phyloP scores from a whole-genome alignment of 2,113 vertebrate genomes.

The Plecotus auritus region DNA sequence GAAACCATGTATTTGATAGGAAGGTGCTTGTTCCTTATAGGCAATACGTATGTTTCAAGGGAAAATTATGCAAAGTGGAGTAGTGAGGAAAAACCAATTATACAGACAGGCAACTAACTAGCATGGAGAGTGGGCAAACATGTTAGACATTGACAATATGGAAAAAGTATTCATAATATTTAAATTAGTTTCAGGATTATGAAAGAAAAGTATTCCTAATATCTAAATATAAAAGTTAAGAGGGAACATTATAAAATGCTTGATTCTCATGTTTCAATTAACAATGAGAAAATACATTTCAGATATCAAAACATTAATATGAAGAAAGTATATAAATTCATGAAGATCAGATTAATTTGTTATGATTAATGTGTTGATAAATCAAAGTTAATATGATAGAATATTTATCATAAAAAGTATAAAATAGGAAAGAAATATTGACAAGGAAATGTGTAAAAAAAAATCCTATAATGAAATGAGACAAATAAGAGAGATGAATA shows the following conservation, averaged over 20 bases:
- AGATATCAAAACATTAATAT: neutral
- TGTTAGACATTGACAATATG: neutral
- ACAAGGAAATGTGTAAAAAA: neutral
- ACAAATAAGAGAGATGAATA: neutral
- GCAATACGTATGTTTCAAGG: neutral
- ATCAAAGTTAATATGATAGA: neutral
- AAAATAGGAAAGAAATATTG: neutral
- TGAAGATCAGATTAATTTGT: neutral
- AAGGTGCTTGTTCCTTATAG: neutral
- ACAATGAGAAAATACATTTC: neutral
- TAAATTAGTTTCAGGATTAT: neutral
- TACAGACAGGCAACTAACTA: neutral
- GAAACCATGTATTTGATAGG: neutral
- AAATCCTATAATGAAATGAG: neutral
- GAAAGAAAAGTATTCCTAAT: neutral
- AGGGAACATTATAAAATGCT: neutral
- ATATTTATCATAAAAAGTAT: neutral
- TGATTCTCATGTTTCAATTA: neutral
- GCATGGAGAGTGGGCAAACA: neutral
- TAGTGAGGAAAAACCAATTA: neutral
- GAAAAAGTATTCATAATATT: neutral
- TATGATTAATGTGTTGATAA: neutral
- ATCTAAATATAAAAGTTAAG: neutral
- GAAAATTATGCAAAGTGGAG: neutral
- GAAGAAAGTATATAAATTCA: neutral